A percentile compares a stretch with the other conserved stretches of the same genome.
These are phyloP conservation scores for Acrossocheilus wenchowensis DNA, from an alignment of 2,797 vertebrate species.

Conservation along the genomic window DNA sequence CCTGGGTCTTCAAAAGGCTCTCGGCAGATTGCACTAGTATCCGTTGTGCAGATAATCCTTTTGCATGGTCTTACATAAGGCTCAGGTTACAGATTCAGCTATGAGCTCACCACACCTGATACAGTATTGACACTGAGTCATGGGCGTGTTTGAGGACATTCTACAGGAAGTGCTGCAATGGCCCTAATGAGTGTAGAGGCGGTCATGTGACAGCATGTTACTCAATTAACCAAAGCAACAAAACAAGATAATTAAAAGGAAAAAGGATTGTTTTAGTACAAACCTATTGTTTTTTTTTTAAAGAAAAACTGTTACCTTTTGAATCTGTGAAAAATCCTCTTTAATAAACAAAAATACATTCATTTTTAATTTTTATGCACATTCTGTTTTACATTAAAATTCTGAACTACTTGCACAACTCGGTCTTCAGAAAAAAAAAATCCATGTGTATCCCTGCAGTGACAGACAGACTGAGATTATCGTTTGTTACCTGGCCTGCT, in stretches of 20 bases:
- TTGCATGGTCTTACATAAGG: slow-evolving; percentile 32
- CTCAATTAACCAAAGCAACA: not conserved
- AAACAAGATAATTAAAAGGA: not conserved
- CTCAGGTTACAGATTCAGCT: slow-evolving; percentile 51
- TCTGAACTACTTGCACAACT: not conserved
- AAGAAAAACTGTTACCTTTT: not conserved
- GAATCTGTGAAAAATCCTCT: not conserved
- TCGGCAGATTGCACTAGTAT: slow-evolving; percentile 1
- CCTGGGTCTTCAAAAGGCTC: slow-evolving; percentile 7
- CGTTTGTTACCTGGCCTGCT: slow-evolving; percentile 85
- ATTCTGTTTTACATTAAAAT: not conserved
- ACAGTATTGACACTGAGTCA: slow-evolving; percentile 59
- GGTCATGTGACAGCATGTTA: slow-evolving; percentile 64
- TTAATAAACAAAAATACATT: not conserved
- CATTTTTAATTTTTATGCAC: not conserved
- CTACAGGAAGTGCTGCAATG: slow-evolving; percentile 24
- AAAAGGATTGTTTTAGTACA: not conserved
- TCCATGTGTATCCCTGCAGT: not conserved
- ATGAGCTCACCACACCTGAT: slow-evolving; percentile 50
- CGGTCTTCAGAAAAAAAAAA: not conserved
- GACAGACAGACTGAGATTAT: not conserved
- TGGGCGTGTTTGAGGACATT: not conserved
- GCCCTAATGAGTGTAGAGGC: slow-evolving; percentile 55
- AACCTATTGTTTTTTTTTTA: not conserved
- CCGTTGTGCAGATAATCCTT: slow-evolving; percentile 41